Percentiles rank a stretch among this genome's conserved stretches.
These are phyloP conservation scores for Orthochromis indermauri DNA, from an alignment of 2,113 vertebrate genomes.

Conservation along the genomic window DNA sequence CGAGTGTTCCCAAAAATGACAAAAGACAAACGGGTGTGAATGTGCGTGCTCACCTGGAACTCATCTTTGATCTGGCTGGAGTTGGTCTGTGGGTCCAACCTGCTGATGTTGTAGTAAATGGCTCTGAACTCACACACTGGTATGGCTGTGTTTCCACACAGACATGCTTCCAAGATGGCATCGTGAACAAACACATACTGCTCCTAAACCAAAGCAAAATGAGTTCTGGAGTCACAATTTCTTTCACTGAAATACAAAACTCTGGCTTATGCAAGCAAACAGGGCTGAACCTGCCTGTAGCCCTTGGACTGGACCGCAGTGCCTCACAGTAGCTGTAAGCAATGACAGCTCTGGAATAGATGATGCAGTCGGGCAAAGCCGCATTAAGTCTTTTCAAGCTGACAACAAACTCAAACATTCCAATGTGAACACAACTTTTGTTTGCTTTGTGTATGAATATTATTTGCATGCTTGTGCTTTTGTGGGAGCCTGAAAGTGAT, in stretches of 20 bases:
- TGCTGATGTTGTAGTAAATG: slow-evolving; percentile 96
- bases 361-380: not conserved
- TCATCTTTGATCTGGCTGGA: slow-evolving; percentile 99
- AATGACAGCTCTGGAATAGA: not conserved
- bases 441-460: not conserved
- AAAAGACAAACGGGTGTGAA: not conserved
- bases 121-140: slow-evolving; percentile 96
- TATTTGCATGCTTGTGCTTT: not conserved
- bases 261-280: not conserved
- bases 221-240: not conserved
- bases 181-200: slow-evolving; percentile 98
- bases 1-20: not conserved
- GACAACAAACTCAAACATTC: not conserved
- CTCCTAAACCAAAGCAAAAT: slow-evolving; percentile 70
- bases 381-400: not conserved
- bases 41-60: slow-evolving; percentile 81
- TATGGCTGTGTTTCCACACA: slow-evolving; percentile 95
- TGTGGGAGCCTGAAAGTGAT: not conserved
- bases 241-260: not conserved
- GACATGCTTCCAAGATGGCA: slow-evolving; percentile 94
- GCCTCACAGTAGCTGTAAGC: not conserved
- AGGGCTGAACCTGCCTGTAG: not conserved
- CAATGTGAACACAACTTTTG: not conserved
- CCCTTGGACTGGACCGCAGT: not conserved
- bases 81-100: slow-evolving; percentile 94